phyloP scores from a whole-genome alignment of 1,140 invertebrate species.

The Drosophila mauritiana region DNA sequence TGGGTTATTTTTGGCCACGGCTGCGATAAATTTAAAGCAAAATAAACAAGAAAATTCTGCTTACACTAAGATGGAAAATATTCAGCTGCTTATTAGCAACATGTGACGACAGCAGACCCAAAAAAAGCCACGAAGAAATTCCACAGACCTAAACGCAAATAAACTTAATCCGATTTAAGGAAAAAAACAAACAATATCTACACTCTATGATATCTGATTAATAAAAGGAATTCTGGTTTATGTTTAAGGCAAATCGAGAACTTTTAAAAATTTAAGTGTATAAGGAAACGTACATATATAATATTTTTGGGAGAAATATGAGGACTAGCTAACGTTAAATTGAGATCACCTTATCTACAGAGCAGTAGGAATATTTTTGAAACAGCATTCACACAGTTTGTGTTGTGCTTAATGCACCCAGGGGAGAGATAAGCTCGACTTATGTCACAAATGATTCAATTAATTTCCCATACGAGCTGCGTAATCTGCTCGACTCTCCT shows the following conservation, averaged over 20 bases:
- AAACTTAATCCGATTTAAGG: neutral
- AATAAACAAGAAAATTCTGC: conserved; percentile 61
- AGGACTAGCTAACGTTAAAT: neutral
- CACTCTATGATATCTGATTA: too few relatives aligned
- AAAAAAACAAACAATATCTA: neutral
- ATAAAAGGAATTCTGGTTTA: too few relatives aligned
- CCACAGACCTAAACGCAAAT: conserved; percentile 27
- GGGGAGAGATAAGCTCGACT: conserved; percentile 53
- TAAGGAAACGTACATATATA: neutral
- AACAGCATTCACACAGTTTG: neutral
- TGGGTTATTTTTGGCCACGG: conserved; percentile 52
- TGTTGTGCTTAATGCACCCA: conserved; percentile 14
- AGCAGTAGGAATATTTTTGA: conserved; percentile 10
- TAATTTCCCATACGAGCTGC: conserved; percentile 32
- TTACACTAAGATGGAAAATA: conserved; percentile 24
- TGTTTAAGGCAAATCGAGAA: too few relatives aligned
- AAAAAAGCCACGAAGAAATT: conserved; percentile 26
- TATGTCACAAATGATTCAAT: conserved; percentile 62
- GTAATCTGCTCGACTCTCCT: neutral
- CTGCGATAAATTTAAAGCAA: conserved; percentile 46
- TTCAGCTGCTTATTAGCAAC: conserved; percentile 44
- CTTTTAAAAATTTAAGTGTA: neutral
- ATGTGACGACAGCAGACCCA: conserved; percentile 56
- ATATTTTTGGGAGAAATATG: neutral
- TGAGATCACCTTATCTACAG: conserved; percentile 18